A percentile compares a stretch with the other conserved stretches of the same genome.
Evolutionary conservation across 1,140 invertebrate species (phyloP).

Genomic region (Trichonephila clavipes): DNA sequence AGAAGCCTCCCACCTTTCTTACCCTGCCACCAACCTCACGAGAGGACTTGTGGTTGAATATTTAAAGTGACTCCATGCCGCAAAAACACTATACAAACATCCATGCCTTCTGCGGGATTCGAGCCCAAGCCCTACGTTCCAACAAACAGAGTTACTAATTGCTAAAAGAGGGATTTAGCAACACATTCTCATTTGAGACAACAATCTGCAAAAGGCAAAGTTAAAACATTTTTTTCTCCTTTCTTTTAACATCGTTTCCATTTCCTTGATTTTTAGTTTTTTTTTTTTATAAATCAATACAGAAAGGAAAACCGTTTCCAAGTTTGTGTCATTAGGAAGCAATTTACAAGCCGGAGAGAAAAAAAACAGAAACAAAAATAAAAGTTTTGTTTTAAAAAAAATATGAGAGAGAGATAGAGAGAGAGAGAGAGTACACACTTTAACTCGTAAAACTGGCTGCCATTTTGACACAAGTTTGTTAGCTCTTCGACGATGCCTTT

Average conservation of each 20-base stretch:
- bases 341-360: constrained; percentile 2
- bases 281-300: constrained; percentile 32
- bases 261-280: neutral
- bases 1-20: no score
- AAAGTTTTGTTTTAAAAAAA: neutral
- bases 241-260: neutral
- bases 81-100: no score
- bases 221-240: neutral
- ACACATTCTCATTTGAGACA: neutral
- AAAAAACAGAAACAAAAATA: neutral
- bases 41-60: no score
- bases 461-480: constrained; percentile 64
- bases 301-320: constrained; percentile 33
- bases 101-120: no score
- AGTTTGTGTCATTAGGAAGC: constrained; percentile 55
- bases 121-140: no score
- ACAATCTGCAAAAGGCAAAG: neutral
- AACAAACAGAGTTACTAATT: no score
- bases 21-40: no score
- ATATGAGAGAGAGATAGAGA: neutral
- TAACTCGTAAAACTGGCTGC: constrained; percentile 22
- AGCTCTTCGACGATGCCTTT: neutral
- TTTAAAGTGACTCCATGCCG: no score
- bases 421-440: neutral
- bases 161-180: neutral